Evolutionary conservation across 2,113 vertebrate species (phyloP), one percentile per base, ranked within the genome.

Genomic region (Chloroceryle aenea): DNA sequence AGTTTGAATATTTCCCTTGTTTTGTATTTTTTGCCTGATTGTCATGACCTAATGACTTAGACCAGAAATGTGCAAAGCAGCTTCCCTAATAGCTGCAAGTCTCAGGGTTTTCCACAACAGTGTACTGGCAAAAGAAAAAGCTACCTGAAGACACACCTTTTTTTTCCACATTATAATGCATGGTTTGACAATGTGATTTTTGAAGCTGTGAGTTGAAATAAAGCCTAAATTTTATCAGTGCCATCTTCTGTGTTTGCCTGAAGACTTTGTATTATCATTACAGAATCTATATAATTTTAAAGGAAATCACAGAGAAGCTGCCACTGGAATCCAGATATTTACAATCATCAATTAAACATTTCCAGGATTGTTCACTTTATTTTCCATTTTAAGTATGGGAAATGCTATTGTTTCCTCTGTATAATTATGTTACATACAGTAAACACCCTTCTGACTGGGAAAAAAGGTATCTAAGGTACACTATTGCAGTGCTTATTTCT

Each of bases 11-110:
- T 75, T 42, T 71, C 50, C 18, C 18, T 29, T 62, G 32, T 32
- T 85, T 85, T 85, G 40, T 0, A 61, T 80, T 85, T 85, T 90
- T 85, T 61, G 32, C 15, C 56, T 71, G 4, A n/a, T 66, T 38
- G 27, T 63, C 18, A 32, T 83, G 50, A 62, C 21, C 29, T 59
- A 61, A 61, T 34, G 32, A 23, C 10, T 22, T 42, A 68, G 77
- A 56, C 4, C 45, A 84, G 71, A 71, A 56, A n/a, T 30, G 13
- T 58, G 53, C n/a, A 53, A 82, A 59, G 38, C 23, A 53, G 0
- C 16, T 62, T 20, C 53, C 22, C 3, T 4, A 25, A 1, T 52
- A 45, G 10, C 26, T 77, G 21, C 3, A 0, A 0, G 55, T 83
- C 36, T 14, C 55, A 63, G 22, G 18, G 5, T 66, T 88, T 93